Evolutionary conservation across 2,888 invertebrate species (phyloP), one percentile per base, ranked within the genome.

Genomic region (Tholera decimalis): DNA sequence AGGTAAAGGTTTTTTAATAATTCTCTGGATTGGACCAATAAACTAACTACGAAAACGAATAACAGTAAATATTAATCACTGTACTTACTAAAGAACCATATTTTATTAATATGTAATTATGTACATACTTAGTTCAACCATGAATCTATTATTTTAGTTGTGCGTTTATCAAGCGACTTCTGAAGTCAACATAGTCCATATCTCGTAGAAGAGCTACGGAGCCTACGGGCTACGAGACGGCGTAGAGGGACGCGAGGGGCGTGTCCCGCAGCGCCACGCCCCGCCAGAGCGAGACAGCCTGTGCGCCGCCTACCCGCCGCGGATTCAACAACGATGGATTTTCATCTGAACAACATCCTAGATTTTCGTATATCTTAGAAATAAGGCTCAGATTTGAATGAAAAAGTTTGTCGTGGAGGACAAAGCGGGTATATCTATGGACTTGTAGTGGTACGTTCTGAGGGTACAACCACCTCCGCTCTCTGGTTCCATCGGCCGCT

Each of bases 241-340:
- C 71, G 70, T 49, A 61, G 73, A 74, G 84, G 82, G 84, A 83
- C 80, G 74, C 80, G 80, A 76, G 86, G 85, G 94, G 94, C 94
- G 94, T 94, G 90, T 67, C 86, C 63, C 57, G 35, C 44, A 55
- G 50, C 71, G 91, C 89, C 94, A 94, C 95, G 93, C 95, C 95
- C 90, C 86, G 83, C 86, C 85, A 87, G 91, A 91, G 88, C 86
- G 92, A 90, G 91, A 92, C 87, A 85, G 83, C 85, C 69, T 67
- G 70, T 66, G 82, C 88, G 80, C 93, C 94, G 93, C 94, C 94
- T 91, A 94, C 92, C 86, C 79, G 77, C 76, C 81, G 68, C 85
- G 73, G 76, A 70, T 82, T 85, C 77, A 74, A 83, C 88, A 81
- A 85, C 79, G 80, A 79, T 80, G 73, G 59, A 71, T 74, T 83